A percentile compares a stretch with the other conserved stretches of the same genome.
Conservation (phyloP, 1,140 invertebrate genomes). For the Magallana ariakensis region DNA sequence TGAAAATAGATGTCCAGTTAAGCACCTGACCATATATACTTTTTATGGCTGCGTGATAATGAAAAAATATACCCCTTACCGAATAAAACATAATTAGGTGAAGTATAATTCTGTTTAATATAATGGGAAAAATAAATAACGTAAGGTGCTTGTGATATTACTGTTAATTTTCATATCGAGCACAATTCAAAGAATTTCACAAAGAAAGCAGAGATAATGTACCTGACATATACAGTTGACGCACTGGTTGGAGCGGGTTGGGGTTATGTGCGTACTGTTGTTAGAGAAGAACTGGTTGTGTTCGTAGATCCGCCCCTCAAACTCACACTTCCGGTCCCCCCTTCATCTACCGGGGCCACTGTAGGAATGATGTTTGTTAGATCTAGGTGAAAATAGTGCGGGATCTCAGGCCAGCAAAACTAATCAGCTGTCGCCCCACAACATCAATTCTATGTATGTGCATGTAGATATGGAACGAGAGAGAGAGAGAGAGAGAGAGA, state of each 20-base stretch:
- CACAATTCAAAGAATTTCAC: too few species aligned
- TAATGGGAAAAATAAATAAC: too few species aligned
- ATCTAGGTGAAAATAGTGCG: constrained; percentile 39
- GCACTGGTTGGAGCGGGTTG: constrained; percentile 9
- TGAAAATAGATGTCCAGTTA: not conserved
- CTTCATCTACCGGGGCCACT: constrained; percentile 12
- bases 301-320: not conserved
- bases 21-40: not conserved
- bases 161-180: too few species aligned
- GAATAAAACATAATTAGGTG: too few species aligned
- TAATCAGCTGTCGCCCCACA: constrained; percentile 25
- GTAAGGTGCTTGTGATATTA: too few species aligned
- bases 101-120: too few species aligned
- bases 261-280: not conserved
- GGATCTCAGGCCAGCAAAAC: constrained; percentile 23
- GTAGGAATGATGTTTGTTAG: constrained; percentile 38
- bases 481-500: not conserved
- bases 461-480: not conserved
- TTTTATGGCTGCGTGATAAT: too few species aligned
- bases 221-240: constrained; percentile 38
- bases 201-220: too few species aligned
- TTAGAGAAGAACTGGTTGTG: constrained; percentile 38
- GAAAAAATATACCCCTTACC: too few species aligned
- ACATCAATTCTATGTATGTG: not conserved
- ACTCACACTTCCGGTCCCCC: constrained; percentile 10